Conservation (phyloP, 2,797 vertebrate genomes). For the Monodelphis domestica region DNA sequence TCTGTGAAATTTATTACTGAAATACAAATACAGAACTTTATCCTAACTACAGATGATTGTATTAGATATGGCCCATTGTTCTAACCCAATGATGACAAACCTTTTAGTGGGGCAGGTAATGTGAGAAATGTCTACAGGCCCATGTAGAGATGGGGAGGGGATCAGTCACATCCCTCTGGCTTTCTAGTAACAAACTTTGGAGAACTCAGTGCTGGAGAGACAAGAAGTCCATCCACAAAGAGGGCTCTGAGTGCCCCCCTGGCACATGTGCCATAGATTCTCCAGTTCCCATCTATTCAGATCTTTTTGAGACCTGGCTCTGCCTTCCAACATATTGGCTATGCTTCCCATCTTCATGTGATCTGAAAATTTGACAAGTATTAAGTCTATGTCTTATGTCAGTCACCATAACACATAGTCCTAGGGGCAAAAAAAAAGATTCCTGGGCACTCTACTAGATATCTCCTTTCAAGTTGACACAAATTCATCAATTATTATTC, state of each 20-base stretch:
- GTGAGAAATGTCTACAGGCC: too few species aligned
- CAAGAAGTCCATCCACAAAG: too few species aligned
- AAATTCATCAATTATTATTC: neutral
- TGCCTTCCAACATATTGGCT: neutral
- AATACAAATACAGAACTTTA: neutral
- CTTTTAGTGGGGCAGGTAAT: too few species aligned
- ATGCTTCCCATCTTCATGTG: neutral
- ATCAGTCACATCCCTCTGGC: too few species aligned
- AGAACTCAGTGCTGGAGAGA: too few species aligned
- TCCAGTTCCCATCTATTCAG: too few species aligned
- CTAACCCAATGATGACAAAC: too few species aligned
- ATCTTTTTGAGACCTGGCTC: neutral
- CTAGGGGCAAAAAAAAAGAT: too few species aligned
- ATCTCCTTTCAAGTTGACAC: neutral
- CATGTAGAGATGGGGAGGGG: too few species aligned
- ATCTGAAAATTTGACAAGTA: neutral
- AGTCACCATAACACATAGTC: neutral
- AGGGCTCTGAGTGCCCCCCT: too few species aligned
- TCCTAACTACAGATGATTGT: neutral
- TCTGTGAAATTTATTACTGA: neutral
- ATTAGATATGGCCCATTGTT: neutral
- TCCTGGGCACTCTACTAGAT: neutral
- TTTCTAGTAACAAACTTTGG: too few species aligned
- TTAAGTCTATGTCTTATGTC: neutral
- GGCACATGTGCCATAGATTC: too few species aligned